Evolutionary conservation across 2,797 vertebrate species (phyloP).

Genomic region (Ceryle rudis): DNA sequence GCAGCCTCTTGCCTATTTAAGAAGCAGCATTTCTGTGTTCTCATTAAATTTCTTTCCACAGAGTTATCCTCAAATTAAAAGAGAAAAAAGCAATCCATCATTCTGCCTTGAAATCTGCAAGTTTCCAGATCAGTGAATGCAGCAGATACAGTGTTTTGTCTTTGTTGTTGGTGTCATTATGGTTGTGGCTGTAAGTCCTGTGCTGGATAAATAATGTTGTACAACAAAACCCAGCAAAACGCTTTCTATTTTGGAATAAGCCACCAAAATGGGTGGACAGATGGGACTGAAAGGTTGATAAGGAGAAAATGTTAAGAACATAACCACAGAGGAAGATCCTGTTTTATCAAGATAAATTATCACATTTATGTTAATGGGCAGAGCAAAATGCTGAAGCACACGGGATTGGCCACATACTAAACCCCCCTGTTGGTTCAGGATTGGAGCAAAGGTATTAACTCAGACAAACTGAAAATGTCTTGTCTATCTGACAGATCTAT

Average conservation of each 20-base stretch:
- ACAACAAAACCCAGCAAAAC: background rate
- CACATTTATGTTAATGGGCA: background rate
- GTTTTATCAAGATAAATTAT: background rate
- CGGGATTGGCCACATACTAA: background rate
- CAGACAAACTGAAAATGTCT: background rate
- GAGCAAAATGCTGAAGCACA: background rate
- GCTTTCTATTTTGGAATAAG: background rate
- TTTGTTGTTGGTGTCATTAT: background rate
- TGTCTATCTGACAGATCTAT: background rate
- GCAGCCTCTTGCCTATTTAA: background rate
- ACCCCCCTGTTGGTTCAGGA: background rate
- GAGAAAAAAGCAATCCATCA: background rate
- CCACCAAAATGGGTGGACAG: background rate
- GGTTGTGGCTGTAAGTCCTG: background rate
- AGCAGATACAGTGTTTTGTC: background rate
- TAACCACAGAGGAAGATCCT: background rate
- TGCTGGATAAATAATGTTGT: background rate
- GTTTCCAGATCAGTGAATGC: background rate
- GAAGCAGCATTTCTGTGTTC: background rate
- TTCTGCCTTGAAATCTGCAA: background rate
- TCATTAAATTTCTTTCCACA: background rate
- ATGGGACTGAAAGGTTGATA: background rate
- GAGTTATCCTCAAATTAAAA: background rate
- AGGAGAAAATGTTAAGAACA: background rate
- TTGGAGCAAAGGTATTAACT: background rate